phyloP scores from a whole-genome alignment of 2,888 invertebrate genomes.

The Dasypogon diadema region DNA sequence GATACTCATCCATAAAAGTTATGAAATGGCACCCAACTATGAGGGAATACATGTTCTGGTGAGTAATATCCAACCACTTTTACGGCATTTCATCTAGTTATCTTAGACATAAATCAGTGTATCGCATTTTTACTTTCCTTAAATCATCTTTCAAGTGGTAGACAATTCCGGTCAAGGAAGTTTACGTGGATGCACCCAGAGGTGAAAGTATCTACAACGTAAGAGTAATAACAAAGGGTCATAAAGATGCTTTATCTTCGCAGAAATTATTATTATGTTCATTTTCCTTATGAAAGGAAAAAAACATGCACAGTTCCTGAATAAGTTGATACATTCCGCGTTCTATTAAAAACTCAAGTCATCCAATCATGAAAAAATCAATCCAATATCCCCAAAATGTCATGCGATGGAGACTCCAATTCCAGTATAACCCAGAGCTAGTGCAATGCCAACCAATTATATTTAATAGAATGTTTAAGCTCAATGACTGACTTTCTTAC shows the following conservation, averaged over 20 bases:
- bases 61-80: too few relatives aligned
- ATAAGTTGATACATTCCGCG: too few relatives aligned
- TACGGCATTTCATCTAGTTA: too few relatives aligned
- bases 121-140: neutral
- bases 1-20: too few relatives aligned
- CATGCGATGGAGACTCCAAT: neutral
- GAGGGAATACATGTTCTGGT: too few relatives aligned
- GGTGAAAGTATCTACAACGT: neutral
- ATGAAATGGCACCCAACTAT: too few relatives aligned
- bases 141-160: neutral
- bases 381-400: too few relatives aligned
- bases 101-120: slow-evolving; percentile 1
- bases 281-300: slow-evolving; percentile 20
- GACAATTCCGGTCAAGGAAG: neutral
- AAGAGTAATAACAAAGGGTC: neutral
- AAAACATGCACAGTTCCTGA: too few relatives aligned
- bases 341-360: too few relatives aligned
- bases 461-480: neutral
- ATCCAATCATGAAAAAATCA: too few relatives aligned
- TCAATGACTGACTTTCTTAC: neutral
- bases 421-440: too few relatives aligned
- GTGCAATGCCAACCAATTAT: neutral
- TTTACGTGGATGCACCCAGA: neutral
- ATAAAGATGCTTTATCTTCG: neutral
- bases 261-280: too few relatives aligned